These are phyloP conservation scores for Callopanchax toddi DNA, from an alignment of 2,113 vertebrate genomes.

Conservation along the genomic window DNA sequence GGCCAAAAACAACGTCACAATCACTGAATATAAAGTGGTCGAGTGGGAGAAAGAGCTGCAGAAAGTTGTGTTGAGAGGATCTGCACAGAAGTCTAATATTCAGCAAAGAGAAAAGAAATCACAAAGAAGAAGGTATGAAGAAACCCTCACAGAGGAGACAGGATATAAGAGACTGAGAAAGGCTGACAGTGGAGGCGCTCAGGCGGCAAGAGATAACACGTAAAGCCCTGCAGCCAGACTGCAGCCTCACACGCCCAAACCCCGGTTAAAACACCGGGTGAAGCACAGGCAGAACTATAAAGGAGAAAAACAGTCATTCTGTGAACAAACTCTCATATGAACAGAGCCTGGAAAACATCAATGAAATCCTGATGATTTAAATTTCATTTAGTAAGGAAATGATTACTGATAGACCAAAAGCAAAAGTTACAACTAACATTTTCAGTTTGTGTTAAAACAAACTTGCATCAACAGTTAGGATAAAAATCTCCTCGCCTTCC, in stretches of 20 bases:
- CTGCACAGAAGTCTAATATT: neutral
- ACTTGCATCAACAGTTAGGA: no score
- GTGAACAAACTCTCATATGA: no score
- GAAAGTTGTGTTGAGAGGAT: neutral
- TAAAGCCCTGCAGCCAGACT: constrained; percentile 31
- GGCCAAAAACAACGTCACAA: no score
- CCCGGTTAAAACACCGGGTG: constrained; percentile 3
- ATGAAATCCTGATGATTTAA: no score
- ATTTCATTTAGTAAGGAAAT: no score
- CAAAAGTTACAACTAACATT: no score
- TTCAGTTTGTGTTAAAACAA: no score
- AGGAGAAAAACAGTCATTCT: constrained; percentile 36
- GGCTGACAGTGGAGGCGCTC: constrained; percentile 9
- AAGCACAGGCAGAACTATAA: constrained; percentile 2
- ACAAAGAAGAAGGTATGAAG: constrained; percentile 38
- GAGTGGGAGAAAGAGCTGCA: neutral
- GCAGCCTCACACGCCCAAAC: constrained; percentile 15
- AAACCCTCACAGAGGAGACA: constrained; percentile 22
- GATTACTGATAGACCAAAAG: no score
- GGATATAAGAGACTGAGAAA: constrained; percentile 9
- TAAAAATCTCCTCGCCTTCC: no score
- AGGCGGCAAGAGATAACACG: constrained; percentile 34
- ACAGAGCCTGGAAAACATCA: no score
- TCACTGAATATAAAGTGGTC: no score
- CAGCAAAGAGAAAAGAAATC: constrained; percentile 48